Base-by-base conservation (phyloP, 2,113 vertebrate genomes). In the Pseudopipra pipra region DNA sequence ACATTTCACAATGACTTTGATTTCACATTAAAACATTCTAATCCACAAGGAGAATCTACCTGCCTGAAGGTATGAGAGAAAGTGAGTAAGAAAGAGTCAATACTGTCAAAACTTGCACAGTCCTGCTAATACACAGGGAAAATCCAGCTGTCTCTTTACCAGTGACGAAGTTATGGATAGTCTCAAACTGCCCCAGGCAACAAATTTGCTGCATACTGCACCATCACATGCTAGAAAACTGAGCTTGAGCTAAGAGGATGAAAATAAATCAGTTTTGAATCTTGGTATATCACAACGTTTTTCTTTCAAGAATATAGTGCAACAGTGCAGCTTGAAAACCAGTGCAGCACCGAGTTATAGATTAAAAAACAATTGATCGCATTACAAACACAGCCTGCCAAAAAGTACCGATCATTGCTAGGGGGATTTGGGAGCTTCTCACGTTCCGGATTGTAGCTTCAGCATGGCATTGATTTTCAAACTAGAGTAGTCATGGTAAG, bases 11-110 rank as follows among this genome's bases (percentile, higher is more conserved):
- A 12, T 20, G 2, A 25, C 44, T 93, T 79, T 76, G 39, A 75
- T 93, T 90, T 94, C 39, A 82, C 37, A 89, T 82, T 89, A 86
- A 94, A 94, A 73, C 39, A 52, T 58, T 96, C 33, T 87, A 92
- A 81, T 49, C 61, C 74, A 49, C 1, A 0, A 66, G 41, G 61
- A 94, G 43, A 79, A 58, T 46, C 21, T 66, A 39, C 4, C 22
- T 91, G 58, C 54, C 87, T 90, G 65, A 88, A 97, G 63, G 49
- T 68, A 91, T 7, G 28, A 85, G 20, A 13, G 49, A 90, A 91
- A 89, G 41, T 25, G 37, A 70, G 6, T 31, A n/a, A 61, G 14
- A 78, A 19, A 68, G 24, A 37, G 35, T 72, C 46, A 87, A 51
- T 37, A 27, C 51, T 78, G n/a, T 56, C 65, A 67, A 70, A 80